Evolutionary conservation across 53 echinoderm and acorn worm species (phyloP), one percentile per base, ranked within the genome.

Genomic region (Patiria pectinifera): DNA sequence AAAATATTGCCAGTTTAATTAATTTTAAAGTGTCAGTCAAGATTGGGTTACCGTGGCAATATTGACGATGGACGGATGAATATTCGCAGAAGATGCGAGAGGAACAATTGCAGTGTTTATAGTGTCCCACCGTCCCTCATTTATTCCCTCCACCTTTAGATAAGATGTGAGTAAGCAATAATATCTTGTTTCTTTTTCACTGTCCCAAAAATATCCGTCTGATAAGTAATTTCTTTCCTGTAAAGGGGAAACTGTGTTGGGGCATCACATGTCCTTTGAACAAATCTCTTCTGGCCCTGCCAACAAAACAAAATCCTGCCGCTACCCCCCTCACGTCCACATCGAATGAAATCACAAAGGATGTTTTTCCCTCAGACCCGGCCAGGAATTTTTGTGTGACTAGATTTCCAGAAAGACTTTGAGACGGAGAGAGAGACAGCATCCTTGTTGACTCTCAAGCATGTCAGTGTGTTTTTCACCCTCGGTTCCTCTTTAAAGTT

Each of bases 401-500:
- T 18, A 18, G 74, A 22, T 74, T 23, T 74, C 74, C 74, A 10
- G 74, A 24, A 25, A 74, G 74, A 74, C 8, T 74, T 66, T 7
- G 63, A 14, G 19, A 66, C 6, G 3, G 12, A 15, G 66, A 66
- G 66, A 66, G 66, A 66, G 13, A 15, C 15, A 15, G 66, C 8
- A 11, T 66, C 15, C 19, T 66, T 66, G 66, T 66, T 85, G 62
- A 62, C 69, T 2, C 45, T 19, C 48, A 85, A 60, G 66, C 62
- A 69, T 85, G 45, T 24, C 66, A 69, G 63, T 12, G 21, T 63
- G 66, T 3, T 46, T 16, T 45, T 44, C 62, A 0, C n/a, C 47
- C 66, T 26, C 10, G 69, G 53, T 72, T 74, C 69, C 74, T 14
- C 86, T 86, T 86, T 86, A 86, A 86, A 86, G 74, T 74, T 85